Evolutionary conservation across 2,888 invertebrate species (phyloP), one percentile per base, ranked within the genome.

Genomic region (Amiota mariae): DNA sequence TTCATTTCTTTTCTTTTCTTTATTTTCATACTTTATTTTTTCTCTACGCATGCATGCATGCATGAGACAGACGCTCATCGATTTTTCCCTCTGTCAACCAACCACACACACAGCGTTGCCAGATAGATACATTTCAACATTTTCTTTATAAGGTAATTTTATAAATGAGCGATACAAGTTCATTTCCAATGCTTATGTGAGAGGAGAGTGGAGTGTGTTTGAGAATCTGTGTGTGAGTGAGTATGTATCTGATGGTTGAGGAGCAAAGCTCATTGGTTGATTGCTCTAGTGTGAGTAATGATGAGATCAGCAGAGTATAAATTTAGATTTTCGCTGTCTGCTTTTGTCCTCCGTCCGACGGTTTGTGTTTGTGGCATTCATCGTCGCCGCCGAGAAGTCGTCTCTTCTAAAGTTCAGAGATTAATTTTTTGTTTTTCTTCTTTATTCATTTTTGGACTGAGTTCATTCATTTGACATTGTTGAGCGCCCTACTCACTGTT

Each of bases 221-320:
- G 76, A 51, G 56, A 77, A 63, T 78, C 74, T 75, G 61, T 81
- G 79, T 86, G 85, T 59, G 47, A 70, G 48, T 49, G 15, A 51
- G 56, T 56, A 67, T 67, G 24, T 24, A 24, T 24, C 24, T 24
- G 24, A 24, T 24, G 24, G 24, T 24, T 24, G 24, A 36, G 36
- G 36, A 36, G 6, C 36, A 36, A 36, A 36, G 36, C 36, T 36
- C 36, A 36, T 36, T 36, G 36, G 36, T 36, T 36, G 4, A 36
- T 63, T 63, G n/a, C 15, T 61, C 49, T 71, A 36, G 71, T 71
- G 48, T 83, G 83, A 83, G 83, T 83, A 84, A 68, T 85, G 83
- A 80, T 86, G 83, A 83, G 83, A 83, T 83, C 83, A 83, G 76
- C 85, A 73, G 76, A 68, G 67, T 68, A 68, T 48, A 68, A 68